Base-by-base conservation (phyloP, 2,113 vertebrate species). In the Rallus limicola region DNA sequence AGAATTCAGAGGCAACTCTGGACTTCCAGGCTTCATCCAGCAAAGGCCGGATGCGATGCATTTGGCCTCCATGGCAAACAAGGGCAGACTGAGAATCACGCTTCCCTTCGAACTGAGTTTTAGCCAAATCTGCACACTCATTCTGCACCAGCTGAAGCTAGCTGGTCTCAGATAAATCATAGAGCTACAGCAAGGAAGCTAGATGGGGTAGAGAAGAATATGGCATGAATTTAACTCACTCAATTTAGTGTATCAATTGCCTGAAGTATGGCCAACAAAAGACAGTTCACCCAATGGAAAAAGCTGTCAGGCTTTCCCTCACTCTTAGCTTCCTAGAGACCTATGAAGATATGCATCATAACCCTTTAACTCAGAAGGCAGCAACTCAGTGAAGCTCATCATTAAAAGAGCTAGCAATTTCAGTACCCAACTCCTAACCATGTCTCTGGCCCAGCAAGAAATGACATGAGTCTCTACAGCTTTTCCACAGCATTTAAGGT, bases 1-100 rank as follows among this genome's bases (percentile, higher is more conserved):
- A 93, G 86, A 91, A 94, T 95, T 93, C 91, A 52, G 44, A 71
- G 50, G 83, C 77, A 95, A 91, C 86, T 83, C 82, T 94, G 81
- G 48, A 85, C 86, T 89, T 92, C 33, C 52, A 93, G 76, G 52
- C 92, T 95, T 94, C 76, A 70, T 34, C 68, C 83, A 87, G 62
- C 58, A 2, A 16, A 69, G 77, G 21, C 62, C 2, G 2, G 74
- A 84, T 72, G 46, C 4, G 5, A 92, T 58, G 79, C n/a, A 13
- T 71, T 72, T 65, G 50, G 83, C 69, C 29, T 52, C 56, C 52
- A 18, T 6, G 36, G 36, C 29, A 86, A 91, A 58, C 19, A 28
- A 68, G 48, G 29, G 34, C 60, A 58, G 31, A 19, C 36, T 16
- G 36, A 86, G 65, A 86, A 76, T 14, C 24, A 68, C 0, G 0